Base-by-base conservation (phyloP, 2,113 vertebrate species). In the Euleptes europaea region DNA sequence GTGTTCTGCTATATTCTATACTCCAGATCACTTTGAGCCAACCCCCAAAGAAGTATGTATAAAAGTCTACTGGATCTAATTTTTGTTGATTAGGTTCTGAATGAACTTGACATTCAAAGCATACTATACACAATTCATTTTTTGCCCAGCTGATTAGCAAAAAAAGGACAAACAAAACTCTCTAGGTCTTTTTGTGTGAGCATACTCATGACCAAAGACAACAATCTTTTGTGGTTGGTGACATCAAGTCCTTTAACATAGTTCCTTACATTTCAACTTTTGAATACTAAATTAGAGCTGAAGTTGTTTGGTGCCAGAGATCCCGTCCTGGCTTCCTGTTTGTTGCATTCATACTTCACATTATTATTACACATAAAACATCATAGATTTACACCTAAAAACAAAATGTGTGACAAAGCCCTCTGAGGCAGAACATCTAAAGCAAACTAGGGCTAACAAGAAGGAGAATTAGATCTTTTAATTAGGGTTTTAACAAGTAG, bases 391-490 rank as follows among this genome's bases (percentile, higher is more conserved):
- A 69, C 17, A 60, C 19, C 38, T 78, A 60, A 78, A 35, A 78
- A 19, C 21, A 44, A 60, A 60, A 63, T 26, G 42, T 70, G 49
- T 72, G 40, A 85, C 35, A 40, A 47, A 23, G 60, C 19, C 42
- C 60, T 85, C 31, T 85, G 91, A 92, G 72, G 38, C 70, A 90
- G 77, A 78, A 42, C 10, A 42, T 54, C 47, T 40, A 66, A 84
- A 57, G 87, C 69, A 88, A 88, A 85, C 1, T 12, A 13, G 67
- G 40, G 65, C 17, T 88, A 65, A 82, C 76, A 93, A 74, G 87
- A 65, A 88, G 66, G 78, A 91, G 84, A 93, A 92, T 92, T 92
- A 93, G 88, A 90, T 79, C 84, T 84, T 88, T 93, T 87, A 89
- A 92, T 88, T 84, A 84, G 38, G 87, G 88, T 91, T 91, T 92